Percentiles rank a stretch among this genome's conserved stretches.
phyloP scores from a whole-genome alignment of 1,140 invertebrate species.

The Melanaphis sacchari region DNA sequence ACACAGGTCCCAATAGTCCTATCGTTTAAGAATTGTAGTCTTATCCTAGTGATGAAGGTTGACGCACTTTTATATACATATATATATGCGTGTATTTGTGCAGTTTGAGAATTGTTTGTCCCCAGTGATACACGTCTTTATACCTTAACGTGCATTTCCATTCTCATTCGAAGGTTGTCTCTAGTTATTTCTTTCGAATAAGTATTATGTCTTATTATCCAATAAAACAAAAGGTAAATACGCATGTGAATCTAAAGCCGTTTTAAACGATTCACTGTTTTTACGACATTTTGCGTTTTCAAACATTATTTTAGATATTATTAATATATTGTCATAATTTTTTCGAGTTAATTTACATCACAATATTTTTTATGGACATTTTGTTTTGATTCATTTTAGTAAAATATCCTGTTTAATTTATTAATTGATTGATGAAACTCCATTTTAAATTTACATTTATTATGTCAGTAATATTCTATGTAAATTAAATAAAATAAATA shows the following conservation, averaged over 20 bases:
- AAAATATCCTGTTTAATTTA: no score
- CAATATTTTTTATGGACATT: no score
- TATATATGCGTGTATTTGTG: background rate
- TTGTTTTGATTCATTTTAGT: no score
- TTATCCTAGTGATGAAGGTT: background rate
- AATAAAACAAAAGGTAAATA: background rate
- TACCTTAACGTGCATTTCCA: background rate
- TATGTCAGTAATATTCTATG: no score
- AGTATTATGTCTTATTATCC: background rate
- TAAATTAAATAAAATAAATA: background rate
- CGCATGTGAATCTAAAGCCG: background rate
- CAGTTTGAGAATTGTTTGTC: slow-evolving; percentile 4
- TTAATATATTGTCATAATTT: no score
- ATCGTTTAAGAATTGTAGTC: background rate
- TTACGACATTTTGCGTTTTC: background rate
- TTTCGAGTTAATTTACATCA: no score
- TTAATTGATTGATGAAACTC: no score
- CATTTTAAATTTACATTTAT: no score
- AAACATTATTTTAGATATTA: background rate
- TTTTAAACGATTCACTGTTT: background rate
- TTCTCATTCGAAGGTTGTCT: background rate
- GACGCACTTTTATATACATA: background rate
- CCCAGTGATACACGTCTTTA: background rate
- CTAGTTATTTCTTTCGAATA: background rate
- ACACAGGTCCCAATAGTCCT: background rate